Base-by-base conservation (phyloP, 2,797 vertebrate genomes). In the Etheostoma perlongum region DNA sequence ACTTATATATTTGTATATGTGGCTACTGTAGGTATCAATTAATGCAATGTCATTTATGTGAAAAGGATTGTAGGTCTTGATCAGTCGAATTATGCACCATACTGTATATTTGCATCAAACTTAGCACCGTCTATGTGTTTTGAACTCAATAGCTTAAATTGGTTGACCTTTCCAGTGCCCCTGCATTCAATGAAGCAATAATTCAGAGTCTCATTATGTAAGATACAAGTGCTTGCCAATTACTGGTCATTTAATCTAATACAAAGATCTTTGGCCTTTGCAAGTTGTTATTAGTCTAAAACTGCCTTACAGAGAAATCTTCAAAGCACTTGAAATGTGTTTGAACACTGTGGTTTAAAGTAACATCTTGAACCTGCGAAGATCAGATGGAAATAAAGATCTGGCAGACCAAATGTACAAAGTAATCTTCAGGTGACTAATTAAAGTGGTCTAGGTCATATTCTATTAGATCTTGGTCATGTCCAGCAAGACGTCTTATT, bases 361-460 rank as follows among this genome's bases (percentile, higher is more conserved):
- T 53, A 30, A 55, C 63, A 36, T 67, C 21, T 36, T 67, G 46
- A 74, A 58, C 60, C 36, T 52, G 65, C 59, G n/a, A 71, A 59
- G 61, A 78, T 69, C 63, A 55, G 60, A 76, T 69, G 46, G 36
- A 61, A 67, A 57, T 66, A 30, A 65, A 70, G 14, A 78, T 66
- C 63, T 77, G 71, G 65, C 68, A 80, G 68, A 78, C 15, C 67
- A 58, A 81, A 72, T 67, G 65, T 62, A 64, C 23, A 67, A 77
- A 72, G 65, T 77, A 53, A 71, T 67, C 74, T 63, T 69, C 81
- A 84, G 69, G 83, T 83, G 65, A 55, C 83, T 83, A 76, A 85
- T 87, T 88, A 87, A 21, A 71, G 59, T 64, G 83, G 88, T 76
- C 40, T 80, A 82, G 83, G 79, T 64, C 73, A 72, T 71, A 74